Conservation (phyloP, 2,797 vertebrate species). For the Alauda arvensis region DNA sequence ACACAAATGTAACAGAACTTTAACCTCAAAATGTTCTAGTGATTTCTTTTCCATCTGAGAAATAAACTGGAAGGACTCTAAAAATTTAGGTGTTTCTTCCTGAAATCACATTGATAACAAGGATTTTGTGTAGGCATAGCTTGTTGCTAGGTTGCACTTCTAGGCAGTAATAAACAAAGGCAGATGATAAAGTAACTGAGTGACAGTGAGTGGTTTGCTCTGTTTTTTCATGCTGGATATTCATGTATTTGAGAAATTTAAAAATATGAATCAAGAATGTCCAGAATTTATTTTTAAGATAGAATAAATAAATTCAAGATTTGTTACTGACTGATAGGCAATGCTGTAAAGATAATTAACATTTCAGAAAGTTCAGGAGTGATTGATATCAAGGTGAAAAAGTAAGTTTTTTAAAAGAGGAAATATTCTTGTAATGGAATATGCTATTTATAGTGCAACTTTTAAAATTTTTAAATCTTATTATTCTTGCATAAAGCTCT, state of each 20-base stretch:
- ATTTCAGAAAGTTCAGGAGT: conserved; percentile 1
- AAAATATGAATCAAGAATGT: not conserved
- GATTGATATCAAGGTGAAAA: not conserved
- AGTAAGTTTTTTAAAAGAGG: not conserved
- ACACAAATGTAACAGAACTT: not conserved
- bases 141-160: conserved; percentile 41
- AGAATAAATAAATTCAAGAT: not conserved
- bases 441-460: conserved; percentile 43
- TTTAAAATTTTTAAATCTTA: conserved; percentile 43
- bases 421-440: conserved; percentile 39
- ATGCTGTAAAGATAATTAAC: not conserved
- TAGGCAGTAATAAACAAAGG: conserved; percentile 36
- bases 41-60: not conserved
- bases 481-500: conserved; percentile 46
- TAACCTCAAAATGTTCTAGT: not conserved
- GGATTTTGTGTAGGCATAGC: conserved; percentile 11
- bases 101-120: not conserved
- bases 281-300: not conserved
- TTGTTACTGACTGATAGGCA: not conserved
- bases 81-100: not conserved
- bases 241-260: not conserved
- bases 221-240: not conserved
- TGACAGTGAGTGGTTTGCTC: conserved; percentile 20
- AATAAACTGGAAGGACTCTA: not conserved
- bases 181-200: conserved; percentile 18